A percentile compares a stretch with the other conserved stretches of the same genome.
These are phyloP conservation scores for Rhizomys pruinosus DNA, from an alignment of 2,113 vertebrate genomes.

Conservation along the genomic window DNA sequence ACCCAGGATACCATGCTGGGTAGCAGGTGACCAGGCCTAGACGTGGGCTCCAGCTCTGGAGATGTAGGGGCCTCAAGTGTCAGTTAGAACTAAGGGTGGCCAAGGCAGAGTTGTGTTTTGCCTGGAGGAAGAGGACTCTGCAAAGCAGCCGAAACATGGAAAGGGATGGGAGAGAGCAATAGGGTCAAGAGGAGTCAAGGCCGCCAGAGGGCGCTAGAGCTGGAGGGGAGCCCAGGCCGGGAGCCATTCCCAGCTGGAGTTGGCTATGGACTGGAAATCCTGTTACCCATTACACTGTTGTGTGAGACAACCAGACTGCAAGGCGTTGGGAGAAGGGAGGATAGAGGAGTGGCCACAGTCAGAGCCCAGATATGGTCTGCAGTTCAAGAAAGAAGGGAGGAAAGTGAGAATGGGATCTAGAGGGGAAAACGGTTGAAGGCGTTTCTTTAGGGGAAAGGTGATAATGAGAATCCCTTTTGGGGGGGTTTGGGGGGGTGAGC, in stretches of 20 bases:
- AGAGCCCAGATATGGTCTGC: neutral
- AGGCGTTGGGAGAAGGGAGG: neutral
- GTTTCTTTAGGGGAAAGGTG: neutral
- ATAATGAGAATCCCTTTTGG: neutral
- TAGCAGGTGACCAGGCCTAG: neutral
- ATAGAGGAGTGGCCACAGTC: neutral
- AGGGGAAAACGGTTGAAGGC: neutral
- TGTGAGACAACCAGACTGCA: neutral
- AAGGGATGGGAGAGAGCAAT: neutral
- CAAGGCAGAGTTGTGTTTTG: neutral
- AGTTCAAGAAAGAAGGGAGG: neutral
- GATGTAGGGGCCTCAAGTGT: rapidly evolving
- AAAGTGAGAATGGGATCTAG: neutral
- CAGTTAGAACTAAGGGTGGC: neutral
- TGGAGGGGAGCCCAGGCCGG: neutral
- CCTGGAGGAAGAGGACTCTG: neutral
- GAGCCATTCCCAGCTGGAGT: neutral
- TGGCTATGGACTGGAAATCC: neutral
- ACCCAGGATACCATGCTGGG: neutral
- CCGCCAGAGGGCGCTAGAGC: neutral
- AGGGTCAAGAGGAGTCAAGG: neutral
- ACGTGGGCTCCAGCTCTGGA: neutral
- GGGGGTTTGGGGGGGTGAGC: neutral
- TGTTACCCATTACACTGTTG: neutral
- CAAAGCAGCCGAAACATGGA: neutral